Evolutionary conservation across 1,140 invertebrate genomes (phyloP).

Genomic region (Nasonia vitripennis): DNA sequence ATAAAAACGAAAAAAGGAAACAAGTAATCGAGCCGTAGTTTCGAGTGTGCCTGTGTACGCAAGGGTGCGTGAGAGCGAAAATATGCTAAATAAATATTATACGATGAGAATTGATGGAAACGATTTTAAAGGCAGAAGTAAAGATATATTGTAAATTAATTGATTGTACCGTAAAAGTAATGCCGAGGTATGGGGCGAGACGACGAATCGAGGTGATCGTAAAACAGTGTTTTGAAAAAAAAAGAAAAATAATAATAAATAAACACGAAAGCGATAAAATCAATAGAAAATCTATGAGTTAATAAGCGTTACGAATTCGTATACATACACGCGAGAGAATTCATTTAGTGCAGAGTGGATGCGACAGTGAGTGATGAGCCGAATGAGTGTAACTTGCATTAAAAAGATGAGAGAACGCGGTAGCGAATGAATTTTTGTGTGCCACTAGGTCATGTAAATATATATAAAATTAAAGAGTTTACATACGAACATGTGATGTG

Average conservation of each 20-base stretch:
- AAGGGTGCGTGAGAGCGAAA: background rate
- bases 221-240: background rate
- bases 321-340: constrained; percentile 1
- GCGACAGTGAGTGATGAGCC: background rate
- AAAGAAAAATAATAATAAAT: background rate
- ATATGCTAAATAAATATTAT: constrained; percentile 41
- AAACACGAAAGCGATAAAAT: constrained; percentile 36
- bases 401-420: background rate
- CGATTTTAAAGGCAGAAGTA: constrained; percentile 41
- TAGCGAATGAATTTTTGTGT: constrained; percentile 61
- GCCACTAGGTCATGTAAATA: constrained; percentile 69
- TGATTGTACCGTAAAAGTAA: constrained; percentile 40
- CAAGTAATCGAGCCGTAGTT: constrained; percentile 20
- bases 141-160: constrained; percentile 51
- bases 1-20: constrained; percentile 15
- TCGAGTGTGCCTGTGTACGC: constrained; percentile 35
- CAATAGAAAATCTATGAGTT: constrained; percentile 39
- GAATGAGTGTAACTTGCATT: background rate
- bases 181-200: background rate
- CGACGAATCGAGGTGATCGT: constrained; percentile 8
- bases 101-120: background rate
- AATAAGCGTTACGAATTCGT: constrained; percentile 31
- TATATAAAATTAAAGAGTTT: constrained; percentile 64
- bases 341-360: background rate
- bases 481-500: constrained; percentile 67